Evolutionary conservation across 2,113 vertebrate species (phyloP), one percentile per base, ranked within the genome.

Genomic region (Laticauda colubrina): DNA sequence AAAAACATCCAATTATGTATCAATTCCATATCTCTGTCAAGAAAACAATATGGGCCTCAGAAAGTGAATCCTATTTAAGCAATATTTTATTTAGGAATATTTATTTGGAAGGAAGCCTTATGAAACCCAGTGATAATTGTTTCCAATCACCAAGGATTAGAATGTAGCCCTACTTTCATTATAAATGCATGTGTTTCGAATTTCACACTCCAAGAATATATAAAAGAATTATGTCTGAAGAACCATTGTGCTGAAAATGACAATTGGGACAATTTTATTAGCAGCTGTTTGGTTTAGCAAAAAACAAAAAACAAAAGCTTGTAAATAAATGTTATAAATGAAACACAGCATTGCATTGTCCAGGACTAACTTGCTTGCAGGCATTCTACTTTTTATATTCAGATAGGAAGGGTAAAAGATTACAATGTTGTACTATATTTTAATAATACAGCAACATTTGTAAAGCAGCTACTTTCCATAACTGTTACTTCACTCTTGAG

Each of bases 361-460:
- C 93, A 89, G 88, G 2, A 24, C 4, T 15, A 0, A 90, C 90
- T 85, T 55, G 45, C 24, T 5, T n/a, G 3, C 2, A 87, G 39
- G 53, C 89, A 53, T 34, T 92, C 85, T 15, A 26, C 1, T 90
- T 90, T 1, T 87, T 34, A 90, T 92, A 59, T 15, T 48, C 23
- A 0, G 45, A 24, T 86, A 56, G 18, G 15, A n/a, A 54, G 88
- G 53, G 26, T 0, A 0, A 86, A 24, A 48, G 48, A 51, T 91
- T 90, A 53, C 91, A 59, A 15, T 86, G 53, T 34, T 5, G 12
- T 45, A 51, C 48, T 51, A 51, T 51, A 1, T 64, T 89, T 95
- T 93, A 94, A 91, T 89, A 64, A 93, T 86, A 91, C 89, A 51
- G 6, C 88, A 34, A 53, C 7, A 6, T 55, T 75, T 89, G 45